Base-by-base conservation (phyloP, 2,797 vertebrate genomes). In the Rhabdomys pumilio region DNA sequence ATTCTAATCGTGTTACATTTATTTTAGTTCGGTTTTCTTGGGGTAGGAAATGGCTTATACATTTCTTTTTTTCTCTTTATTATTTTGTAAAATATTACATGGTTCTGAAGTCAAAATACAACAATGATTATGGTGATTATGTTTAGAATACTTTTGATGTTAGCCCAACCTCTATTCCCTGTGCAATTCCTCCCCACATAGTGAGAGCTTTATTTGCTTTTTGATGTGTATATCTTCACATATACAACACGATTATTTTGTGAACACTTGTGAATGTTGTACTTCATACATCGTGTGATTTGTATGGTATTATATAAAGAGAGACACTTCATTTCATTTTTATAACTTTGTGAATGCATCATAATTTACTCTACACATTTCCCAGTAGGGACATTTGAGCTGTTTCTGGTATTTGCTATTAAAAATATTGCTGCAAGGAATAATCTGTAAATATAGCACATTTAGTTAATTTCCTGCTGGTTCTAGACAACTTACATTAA, bases 71-170 rank as follows among this genome's bases (percentile, higher is more conserved):
- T 17, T 26, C 6, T 1, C 34, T 90, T 95, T 91, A 29, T 87
- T 79, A 53, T 89, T 92, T 67, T 93, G 1, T 76, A 94, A 89
- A n/a, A 79, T 4, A 47, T 17, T 14, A 1, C 2, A 41, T 11
- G 55, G 41, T 86, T 91, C 24, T 19, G 75, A 85, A 95, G n/a
- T 81, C 44, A 94, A 95, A 88, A 73, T 83, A 12, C 89, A 93
- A 89, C 31, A 6, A 61, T 57, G 72, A 93, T 94, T 90, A 19
- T n/a, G 22, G 50, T 55, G 75, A 93, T 94, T 90, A 29, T 31
- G 26, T 95, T 89, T 26, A 22, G 4, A 92, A 12, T 82, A n/a
- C 0, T 53, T 24, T 50, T 53, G 3, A 22, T 65, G 10, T 26
- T 41, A 72, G 12, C 1, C 12, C 17, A 72, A 3, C 7, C 38